phyloP scores from a whole-genome alignment of 2,797 vertebrate species.

The Malurus splendens region DNA sequence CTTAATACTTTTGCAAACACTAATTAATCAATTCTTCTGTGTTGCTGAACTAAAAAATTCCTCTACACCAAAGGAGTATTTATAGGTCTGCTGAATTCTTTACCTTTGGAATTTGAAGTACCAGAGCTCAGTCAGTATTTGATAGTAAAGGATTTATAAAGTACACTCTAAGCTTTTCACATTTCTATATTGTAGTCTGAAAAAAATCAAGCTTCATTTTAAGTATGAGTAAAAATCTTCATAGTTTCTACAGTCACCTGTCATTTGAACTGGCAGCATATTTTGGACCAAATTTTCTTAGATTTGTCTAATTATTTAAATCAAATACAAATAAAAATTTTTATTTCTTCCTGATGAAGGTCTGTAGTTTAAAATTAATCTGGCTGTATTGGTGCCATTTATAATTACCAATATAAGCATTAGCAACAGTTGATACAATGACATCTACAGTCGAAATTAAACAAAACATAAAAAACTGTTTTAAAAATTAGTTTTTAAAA shows the following conservation, averaged over 20 bases:
- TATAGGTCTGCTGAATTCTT: not conserved
- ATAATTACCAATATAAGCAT: not conserved
- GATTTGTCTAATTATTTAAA: not conserved
- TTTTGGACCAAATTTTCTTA: not conserved
- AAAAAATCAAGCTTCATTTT: not conserved
- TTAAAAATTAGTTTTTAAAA: not conserved
- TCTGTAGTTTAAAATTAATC: not conserved
- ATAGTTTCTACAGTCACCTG: not conserved
- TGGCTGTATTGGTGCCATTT: not conserved
- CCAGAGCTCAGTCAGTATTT: not conserved
- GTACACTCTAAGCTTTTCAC: not conserved
- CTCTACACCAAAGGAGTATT: not conserved
- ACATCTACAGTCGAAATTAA: not conserved
- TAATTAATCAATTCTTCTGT: not conserved
- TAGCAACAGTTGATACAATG: not conserved
- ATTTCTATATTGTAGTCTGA: not conserved
- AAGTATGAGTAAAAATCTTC: not conserved
- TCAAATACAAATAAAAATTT: not conserved
- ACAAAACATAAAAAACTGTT: not conserved
- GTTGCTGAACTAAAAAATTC: not conserved
- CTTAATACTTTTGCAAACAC: not conserved
- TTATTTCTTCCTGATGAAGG: not conserved
- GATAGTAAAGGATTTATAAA: not conserved
- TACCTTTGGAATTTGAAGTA: not conserved
- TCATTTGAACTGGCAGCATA: not conserved